Evolutionary conservation across 2,888 invertebrate genomes (phyloP).

Genomic region (Aplocera efformata): DNA sequence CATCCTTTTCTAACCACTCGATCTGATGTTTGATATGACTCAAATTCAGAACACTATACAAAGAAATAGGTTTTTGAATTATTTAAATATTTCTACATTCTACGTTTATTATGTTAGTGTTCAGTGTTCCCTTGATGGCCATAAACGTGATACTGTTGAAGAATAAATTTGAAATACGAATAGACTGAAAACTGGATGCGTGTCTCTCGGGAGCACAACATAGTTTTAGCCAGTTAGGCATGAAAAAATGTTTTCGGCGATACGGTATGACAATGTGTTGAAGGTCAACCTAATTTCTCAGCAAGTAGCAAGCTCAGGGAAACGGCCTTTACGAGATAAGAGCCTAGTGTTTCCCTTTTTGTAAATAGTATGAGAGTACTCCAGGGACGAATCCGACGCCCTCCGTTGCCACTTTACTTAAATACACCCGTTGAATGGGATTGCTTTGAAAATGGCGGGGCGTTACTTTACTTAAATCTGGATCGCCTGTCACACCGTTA

Average conservation of each 20-base stretch:
- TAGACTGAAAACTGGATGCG: too few species aligned
- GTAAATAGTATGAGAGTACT: constrained; percentile 27
- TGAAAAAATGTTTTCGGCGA: too few species aligned
- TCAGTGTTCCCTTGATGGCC: too few species aligned
- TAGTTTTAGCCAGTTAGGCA: too few species aligned
- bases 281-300: constrained; percentile 1
- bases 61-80: constrained; percentile 13
- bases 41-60: too few species aligned
- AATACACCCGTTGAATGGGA: constrained; percentile 42
- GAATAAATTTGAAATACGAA: too few species aligned
- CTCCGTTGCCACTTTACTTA: constrained; percentile 46
- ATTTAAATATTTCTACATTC: too few species aligned
- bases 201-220: too few species aligned
- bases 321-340: constrained; percentile 13
- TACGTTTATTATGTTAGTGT: too few species aligned
- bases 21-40: constrained; percentile 28
- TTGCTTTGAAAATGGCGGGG: constrained; percentile 41
- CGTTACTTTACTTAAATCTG: constrained; percentile 40
- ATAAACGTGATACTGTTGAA: too few species aligned
- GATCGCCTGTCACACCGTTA: constrained; percentile 34
- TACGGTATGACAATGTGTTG: not conserved
- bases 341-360: constrained; percentile 25
- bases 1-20: constrained; percentile 30
- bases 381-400: constrained; percentile 26
- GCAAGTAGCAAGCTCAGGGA: constrained; percentile 2